Evolutionary conservation across 2,797 vertebrate genomes (phyloP), one percentile per base, ranked within the genome.

Genomic region (Tapirus indicus): DNA sequence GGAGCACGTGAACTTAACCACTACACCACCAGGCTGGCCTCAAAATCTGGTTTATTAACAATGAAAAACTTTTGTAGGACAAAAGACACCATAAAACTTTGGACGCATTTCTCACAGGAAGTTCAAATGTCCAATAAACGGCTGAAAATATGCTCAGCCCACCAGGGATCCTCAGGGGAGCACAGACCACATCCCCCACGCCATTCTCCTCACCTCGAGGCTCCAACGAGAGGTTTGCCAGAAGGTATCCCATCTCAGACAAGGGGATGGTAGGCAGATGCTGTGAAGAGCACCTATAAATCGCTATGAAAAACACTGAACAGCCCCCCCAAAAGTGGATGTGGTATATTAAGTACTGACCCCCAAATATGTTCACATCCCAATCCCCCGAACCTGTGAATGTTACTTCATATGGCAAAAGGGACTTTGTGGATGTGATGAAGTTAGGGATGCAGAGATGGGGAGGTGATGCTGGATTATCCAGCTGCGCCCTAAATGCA

Each of bases 161-260:
- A 47, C 32, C 17, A 16, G 41, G 52, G 62, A 49, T 12, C 32
- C 9, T 32, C 12, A 35, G 74, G 12, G 71, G 49, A 35, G 41
- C 52, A 21, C 38, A 32, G 64, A 32, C 29, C 47, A 16, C 2
- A 0, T 0, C 23, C 41, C 16, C 32, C 49, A 6, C 0, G 12
- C 49, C 52, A 12, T 5, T 1, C 29, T 32, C 17, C 74, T 58
- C 18, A 47, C 32, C n/a, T 9, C n/a, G 6, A 7, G 0, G 52
- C 41, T 79, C 62, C 52, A 8, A 7, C 13, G 6, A 69, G 79
- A 35, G 54, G 35, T 29, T 23, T 23, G 23, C 66, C 74, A 38
- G 18, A 38, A 29, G 35, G 49, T 3, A 68, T n/a, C 60, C 32
- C 62, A 20, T 18, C 38, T 86, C 29, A 35, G 4, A 66, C 27